A percentile compares a stretch with the other conserved stretches of the same genome.
Conservation (phyloP, 2,113 vertebrate genomes). For the Eidolon helvum region DNA sequence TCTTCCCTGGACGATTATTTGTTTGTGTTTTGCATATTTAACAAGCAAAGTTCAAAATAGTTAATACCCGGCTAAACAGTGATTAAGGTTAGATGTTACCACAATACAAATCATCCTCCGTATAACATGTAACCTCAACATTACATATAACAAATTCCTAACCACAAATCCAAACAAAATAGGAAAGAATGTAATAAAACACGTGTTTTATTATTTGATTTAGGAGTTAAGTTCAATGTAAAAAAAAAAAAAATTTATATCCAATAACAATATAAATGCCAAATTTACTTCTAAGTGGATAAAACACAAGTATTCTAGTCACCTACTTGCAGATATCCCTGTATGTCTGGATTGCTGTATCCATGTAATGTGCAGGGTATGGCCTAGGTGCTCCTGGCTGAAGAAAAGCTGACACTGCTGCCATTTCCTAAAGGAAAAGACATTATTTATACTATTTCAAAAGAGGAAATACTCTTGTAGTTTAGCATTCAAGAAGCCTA, state of each 20-base stretch:
- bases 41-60: conserved; percentile 37
- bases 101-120: background rate
- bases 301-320: background rate
- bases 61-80: background rate
- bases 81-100: background rate
- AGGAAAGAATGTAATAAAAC: background rate
- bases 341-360: conserved; percentile 97
- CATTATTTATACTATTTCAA: background rate
- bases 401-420: conserved; percentile 96
- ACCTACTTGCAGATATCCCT: conserved; percentile 97
- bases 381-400: conserved; percentile 94
- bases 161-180: background rate
- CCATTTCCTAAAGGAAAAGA: conserved; percentile 92
- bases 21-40: background rate
- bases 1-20: background rate
- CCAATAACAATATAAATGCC: background rate
- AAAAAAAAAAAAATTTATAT: background rate
- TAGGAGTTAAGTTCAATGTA: background rate
- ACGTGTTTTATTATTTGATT: background rate
- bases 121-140: background rate
- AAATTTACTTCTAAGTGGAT: background rate
- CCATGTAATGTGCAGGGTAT: conserved; percentile 98
- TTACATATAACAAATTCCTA: background rate
- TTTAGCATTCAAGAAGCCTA: background rate
- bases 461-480: background rate